Percentiles rank a stretch among this genome's conserved stretches.
Evolutionary conservation across 2,113 vertebrate species (phyloP).

Genomic region (Cephalopterus ornatus): DNA sequence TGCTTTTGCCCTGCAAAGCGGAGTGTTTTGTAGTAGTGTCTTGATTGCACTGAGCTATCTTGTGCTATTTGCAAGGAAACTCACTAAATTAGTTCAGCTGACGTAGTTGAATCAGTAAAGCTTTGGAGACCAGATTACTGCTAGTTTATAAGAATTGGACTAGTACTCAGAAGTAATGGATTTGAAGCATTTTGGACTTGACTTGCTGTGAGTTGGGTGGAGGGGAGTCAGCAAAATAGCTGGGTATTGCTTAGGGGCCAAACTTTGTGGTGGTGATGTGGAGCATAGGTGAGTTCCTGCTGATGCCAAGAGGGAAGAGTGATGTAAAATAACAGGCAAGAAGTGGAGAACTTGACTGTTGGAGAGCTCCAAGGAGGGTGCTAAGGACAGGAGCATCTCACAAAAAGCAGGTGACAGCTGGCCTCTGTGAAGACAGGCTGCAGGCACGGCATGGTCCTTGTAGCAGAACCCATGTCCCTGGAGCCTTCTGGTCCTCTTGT

Average conservation of each 20-base stretch:
- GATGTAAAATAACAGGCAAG: not conserved
- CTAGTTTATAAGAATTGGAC: not conserved
- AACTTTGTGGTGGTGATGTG: not conserved
- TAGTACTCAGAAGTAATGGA: not conserved
- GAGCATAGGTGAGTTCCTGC: not conserved
- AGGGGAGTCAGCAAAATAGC: not conserved
- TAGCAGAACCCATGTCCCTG: not conserved
- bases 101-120: not conserved
- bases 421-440: not conserved
- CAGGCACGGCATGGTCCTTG: accelerated
- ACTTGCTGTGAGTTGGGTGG: accelerated
- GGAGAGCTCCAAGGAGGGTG: not conserved
- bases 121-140: not conserved
- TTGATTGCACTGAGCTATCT: not conserved
- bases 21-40: not conserved
- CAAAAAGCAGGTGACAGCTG: not conserved
- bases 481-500: not conserved
- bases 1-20: not conserved
- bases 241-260: not conserved
- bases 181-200: not conserved
- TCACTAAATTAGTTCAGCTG: not conserved
- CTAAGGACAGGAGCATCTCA: not conserved
- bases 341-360: not conserved
- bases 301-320: not conserved
- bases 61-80: not conserved